Conservation (phyloP, 1,140 invertebrate genomes). For the Drosophila mojavensis region DNA sequence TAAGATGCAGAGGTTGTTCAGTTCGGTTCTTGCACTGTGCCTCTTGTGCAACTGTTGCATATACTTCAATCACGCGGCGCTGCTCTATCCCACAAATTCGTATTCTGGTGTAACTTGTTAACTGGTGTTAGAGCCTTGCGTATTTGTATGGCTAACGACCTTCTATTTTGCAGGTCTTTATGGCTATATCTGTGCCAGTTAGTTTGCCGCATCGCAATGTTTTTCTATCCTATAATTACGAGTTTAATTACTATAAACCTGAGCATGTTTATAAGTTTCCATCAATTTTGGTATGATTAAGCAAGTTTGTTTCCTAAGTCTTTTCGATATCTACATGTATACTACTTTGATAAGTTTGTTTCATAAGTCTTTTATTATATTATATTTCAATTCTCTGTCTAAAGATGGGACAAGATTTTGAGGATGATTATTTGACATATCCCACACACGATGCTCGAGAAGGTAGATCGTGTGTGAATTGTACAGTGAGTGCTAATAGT, state of each 20-base stretch:
- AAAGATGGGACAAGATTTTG: slow-evolving; percentile 60
- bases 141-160: slow-evolving; percentile 2
- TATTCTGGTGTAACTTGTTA: slow-evolving; percentile 33
- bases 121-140: not conserved
- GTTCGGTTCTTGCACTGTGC: too few species aligned
- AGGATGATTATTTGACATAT: slow-evolving; percentile 64
- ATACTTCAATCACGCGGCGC: too few species aligned
- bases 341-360: slow-evolving; percentile 9
- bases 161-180: slow-evolving; percentile 84
- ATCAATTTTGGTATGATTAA: slow-evolving; percentile 61
- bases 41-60: too few species aligned
- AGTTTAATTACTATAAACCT: slow-evolving; percentile 87
- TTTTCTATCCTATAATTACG: slow-evolving; percentile 90
- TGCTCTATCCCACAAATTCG: too few species aligned
- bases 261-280: slow-evolving; percentile 70
- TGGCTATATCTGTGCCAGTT: slow-evolving; percentile 89
- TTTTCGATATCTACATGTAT: not conserved
- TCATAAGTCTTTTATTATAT: slow-evolving; percentile 14
- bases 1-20: too few species aligned
- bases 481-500: slow-evolving; percentile 35
- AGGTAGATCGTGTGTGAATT: slow-evolving; percentile 44
- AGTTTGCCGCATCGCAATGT: slow-evolving; percentile 89
- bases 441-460: slow-evolving; percentile 34
- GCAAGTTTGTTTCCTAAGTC: slow-evolving; percentile 23
- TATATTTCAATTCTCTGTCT: not conserved